Evolutionary conservation across 2,888 invertebrate genomes (phyloP).

Genomic region (Himalopsyche tibetana): DNA sequence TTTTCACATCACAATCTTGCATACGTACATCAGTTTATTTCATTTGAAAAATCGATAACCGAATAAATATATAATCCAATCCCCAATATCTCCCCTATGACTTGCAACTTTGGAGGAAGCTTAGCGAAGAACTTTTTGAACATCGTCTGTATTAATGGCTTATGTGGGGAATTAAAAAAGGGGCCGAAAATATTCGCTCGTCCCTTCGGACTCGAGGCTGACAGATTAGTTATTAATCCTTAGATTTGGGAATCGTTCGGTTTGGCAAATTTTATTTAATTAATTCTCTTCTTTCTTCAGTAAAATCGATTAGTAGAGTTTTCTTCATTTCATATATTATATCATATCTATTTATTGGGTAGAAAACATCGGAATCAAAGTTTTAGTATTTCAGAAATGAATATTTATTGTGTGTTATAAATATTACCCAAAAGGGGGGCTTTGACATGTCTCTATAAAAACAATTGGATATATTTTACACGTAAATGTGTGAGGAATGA

Average conservation of each 20-base stretch:
- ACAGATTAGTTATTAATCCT: constrained; percentile 20
- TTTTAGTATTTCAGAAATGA: too few species aligned
- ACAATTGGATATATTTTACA: too few species aligned
- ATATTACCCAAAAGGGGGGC: too few species aligned
- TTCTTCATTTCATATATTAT: too few species aligned
- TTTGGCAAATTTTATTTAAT: neutral
- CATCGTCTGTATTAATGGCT: constrained; percentile 31
- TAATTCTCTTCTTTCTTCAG: too few species aligned
- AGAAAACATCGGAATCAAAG: too few species aligned
- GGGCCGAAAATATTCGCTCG: neutral
- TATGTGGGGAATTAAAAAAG: constrained; percentile 9
- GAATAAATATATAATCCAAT: constrained; percentile 15
- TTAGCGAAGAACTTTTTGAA: constrained; percentile 18
- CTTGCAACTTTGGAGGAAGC: constrained; percentile 18
- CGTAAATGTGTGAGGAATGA: too few species aligned
- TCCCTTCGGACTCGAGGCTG: neutral
- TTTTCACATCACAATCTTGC: too few species aligned
- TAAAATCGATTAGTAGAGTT: too few species aligned
- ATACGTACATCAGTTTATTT: neutral
- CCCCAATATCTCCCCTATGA: constrained; percentile 18
- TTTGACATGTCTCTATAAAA: too few species aligned
- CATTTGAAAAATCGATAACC: constrained; percentile 9
- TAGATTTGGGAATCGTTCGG: neutral
- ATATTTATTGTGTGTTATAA: too few species aligned
- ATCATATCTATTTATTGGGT: too few species aligned